Evolutionary conservation across 2,113 vertebrate species (phyloP), one percentile per base, ranked within the genome.

Genomic region (Prochilodus magdalenae): DNA sequence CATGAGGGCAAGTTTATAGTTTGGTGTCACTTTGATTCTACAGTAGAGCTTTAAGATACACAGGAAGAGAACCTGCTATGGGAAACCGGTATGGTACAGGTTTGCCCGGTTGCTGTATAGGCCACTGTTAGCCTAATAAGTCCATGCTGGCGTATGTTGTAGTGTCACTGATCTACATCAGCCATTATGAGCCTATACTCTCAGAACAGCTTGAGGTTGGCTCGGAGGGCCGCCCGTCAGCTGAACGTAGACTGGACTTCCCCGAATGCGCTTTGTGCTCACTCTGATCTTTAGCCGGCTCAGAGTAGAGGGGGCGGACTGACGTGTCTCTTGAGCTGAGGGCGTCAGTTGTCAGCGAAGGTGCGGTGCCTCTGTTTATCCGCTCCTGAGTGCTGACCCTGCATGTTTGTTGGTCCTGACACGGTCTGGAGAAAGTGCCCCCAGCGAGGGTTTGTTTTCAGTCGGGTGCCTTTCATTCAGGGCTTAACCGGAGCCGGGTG

Each of bases 361-460:
- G 26, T 60, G 57, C 20, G 24, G 24, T 36, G n/a, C 65, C 6
- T 11, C 65, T 36, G 30, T 33, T 33, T 18, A 20, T 22, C 18
- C 10, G 1, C 33, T 40, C 20, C 5, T 14, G 0, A 44, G 66
- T 13, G 40, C 49, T 30, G 20, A 14, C 15, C 24, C 1, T 75
- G 29, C 18, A 75, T 60, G 55, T 36, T 15, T 78, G 63, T 55
- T 69, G 49, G 14, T 40, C 63, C 20, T 26, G 7, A 40, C 29
- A 27, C n/a, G 12, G 53, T 36, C 53, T 4, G 22, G 18, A 72
- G 67, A 22, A 55, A n/a, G 24, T 57, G 5, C 72, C 24, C 8
- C n/a, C n/a, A 44, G 55, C 27, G 22, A 53, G 77, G 49, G 27
- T 79, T 71, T 71, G 51, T 70, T 71, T 60, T 62, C 69, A 20